Conservation (phyloP, 2,113 vertebrate genomes). For the Actinemys pallida region DNA sequence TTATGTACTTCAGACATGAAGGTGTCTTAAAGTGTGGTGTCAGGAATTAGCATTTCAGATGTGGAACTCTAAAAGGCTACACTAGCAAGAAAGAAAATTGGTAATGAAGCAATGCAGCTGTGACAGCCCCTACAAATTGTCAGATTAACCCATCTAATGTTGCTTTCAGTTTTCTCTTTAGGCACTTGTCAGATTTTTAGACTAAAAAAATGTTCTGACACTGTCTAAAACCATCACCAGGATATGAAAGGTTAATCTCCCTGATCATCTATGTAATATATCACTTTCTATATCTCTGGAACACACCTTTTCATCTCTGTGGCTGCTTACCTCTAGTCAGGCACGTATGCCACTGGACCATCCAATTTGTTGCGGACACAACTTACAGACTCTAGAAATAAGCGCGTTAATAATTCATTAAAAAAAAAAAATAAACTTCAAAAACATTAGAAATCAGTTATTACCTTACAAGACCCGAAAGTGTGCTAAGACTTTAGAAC, state of each 20-base stretch:
- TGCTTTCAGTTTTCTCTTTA: not conserved
- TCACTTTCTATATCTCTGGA: not conserved
- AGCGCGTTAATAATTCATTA: not conserved
- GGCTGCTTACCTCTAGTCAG: not conserved
- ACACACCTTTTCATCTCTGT: fast-evolving
- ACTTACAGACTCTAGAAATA: not conserved
- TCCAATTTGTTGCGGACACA: not conserved
- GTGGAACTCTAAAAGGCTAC: not conserved
- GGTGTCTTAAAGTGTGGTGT: not conserved
- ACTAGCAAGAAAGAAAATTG: not conserved
- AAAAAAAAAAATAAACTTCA: not conserved
- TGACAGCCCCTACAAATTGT: not conserved
- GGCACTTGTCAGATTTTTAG: not conserved
- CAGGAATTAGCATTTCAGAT: not conserved
- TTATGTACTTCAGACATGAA: not conserved
- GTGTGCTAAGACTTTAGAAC: not conserved
- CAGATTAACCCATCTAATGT: not conserved
- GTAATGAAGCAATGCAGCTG: not conserved
- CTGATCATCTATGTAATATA: not conserved
- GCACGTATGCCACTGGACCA: not conserved
- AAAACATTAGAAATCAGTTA: not conserved
- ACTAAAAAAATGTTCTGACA: not conserved
- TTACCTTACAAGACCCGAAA: not conserved
- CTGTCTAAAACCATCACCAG: not conserved
- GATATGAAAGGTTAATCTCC: not conserved